Evolutionary conservation across 2,888 invertebrate species (phyloP).

Genomic region (Taenaris catops): DNA sequence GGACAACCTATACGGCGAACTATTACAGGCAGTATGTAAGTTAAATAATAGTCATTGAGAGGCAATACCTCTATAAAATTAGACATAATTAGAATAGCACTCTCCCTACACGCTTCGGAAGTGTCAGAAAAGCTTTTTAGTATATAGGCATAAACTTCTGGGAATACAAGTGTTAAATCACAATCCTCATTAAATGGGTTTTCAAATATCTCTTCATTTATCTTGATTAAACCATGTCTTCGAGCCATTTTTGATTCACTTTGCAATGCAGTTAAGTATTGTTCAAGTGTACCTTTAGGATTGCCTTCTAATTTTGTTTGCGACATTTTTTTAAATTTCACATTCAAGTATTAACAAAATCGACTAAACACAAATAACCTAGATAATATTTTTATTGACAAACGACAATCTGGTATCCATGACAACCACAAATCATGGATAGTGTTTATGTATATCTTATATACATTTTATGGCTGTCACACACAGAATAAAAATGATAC

Average conservation of each 20-base stretch:
- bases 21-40: slow-evolving; percentile 87
- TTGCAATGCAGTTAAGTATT: slow-evolving; percentile 64
- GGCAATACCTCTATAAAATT: slow-evolving; percentile 80
- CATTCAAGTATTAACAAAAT: neutral
- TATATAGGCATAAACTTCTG: slow-evolving; percentile 60
- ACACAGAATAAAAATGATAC: too few species aligned
- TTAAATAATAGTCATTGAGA: slow-evolving; percentile 85
- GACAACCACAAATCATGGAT: slow-evolving; percentile 35
- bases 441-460: too few species aligned
- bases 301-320: slow-evolving; percentile 44
- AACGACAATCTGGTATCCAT: slow-evolving; percentile 60
- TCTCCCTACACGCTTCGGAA: slow-evolving; percentile 82
- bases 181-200: slow-evolving; percentile 49
- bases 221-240: slow-evolving; percentile 75
- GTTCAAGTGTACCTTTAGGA: slow-evolving; percentile 51
- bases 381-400: slow-evolving; percentile 30
- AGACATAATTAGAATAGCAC: slow-evolving; percentile 74
- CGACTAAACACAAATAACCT: neutral
- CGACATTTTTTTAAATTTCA: slow-evolving; percentile 2
- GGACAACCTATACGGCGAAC: slow-evolving; percentile 88
- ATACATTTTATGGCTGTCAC: too few species aligned
- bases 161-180: slow-evolving; percentile 52
- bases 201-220: slow-evolving; percentile 70
- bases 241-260: slow-evolving; percentile 81
- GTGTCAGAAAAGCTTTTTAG: slow-evolving; percentile 73